Evolutionary conservation across 2,888 invertebrate species (phyloP), one percentile per base, ranked within the genome.

Genomic region (Heliconius erato): DNA sequence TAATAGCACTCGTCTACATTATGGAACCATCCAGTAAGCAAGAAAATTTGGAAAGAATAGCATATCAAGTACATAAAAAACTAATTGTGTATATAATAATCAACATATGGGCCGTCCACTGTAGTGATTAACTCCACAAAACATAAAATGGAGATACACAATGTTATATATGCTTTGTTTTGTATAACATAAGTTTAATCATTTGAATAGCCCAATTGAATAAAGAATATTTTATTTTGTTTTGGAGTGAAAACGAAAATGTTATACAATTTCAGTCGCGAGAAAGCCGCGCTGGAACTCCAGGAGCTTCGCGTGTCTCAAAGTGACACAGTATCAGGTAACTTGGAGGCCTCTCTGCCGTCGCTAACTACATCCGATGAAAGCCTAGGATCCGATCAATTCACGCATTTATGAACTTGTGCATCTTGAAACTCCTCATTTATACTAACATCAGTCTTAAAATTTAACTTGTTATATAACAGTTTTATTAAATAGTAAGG

Each of bases 301-400:
- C 95, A 96, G 87, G 96, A 96, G 85, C 89, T 95, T 40, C 93
- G 95, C 16, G 95, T 95, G 84, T 96, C 94, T 83, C 96, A 94
- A 89, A 96, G 96, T 90, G 97, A 97, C 89, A 96, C 96, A 86
- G 95, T 97, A 85, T 97, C 97, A 92, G 97, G 96, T 92, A 96
- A 96, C 90, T 96, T 97, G 91, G 94, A 94, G 88, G 92, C 92
- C 87, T 91, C 92, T 79, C 93, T 95, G 91, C 93, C 96, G 87
- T 96, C 96, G 90, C 93, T 93, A 86, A 94, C 95, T 88, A 95
- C 95, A 86, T 96, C 95, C 65, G 89, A 90, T 83, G 95, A 93
- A 84, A 94, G 94, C 85, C 88, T 95, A 79, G 91, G 89, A 89
- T 95, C 95, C 32, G 91, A 94, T 87, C 92, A 93, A 85, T 92